These are phyloP conservation scores for Hylia prasina DNA, from an alignment of 2,113 vertebrate species.

Conservation along the genomic window DNA sequence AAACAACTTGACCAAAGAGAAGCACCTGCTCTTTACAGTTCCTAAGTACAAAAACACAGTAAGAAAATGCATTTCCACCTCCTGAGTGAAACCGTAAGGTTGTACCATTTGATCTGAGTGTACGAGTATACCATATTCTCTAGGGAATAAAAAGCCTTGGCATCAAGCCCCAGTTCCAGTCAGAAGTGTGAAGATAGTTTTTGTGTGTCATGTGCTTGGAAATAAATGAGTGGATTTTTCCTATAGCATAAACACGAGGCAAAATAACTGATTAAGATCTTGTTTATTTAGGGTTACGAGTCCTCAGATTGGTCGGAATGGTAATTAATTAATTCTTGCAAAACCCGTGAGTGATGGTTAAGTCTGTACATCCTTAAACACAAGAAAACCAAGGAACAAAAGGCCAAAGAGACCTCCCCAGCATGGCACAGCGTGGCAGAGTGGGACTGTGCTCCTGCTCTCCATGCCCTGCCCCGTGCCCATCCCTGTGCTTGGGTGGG, in stretches of 20 bases:
- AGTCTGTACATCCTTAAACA: neutral
- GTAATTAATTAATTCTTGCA: conserved; percentile 24
- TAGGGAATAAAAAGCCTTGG: conserved; percentile 18
- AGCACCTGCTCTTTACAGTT: neutral
- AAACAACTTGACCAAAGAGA: neutral
- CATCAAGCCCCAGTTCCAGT: conserved; percentile 27
- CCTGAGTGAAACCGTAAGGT: neutral
- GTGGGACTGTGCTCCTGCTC: fast-evolving
- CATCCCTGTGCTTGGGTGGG: neutral
- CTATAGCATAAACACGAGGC: neutral
- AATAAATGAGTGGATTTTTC: conserved; percentile 38
- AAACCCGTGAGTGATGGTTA: neutral
- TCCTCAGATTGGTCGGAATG: neutral
- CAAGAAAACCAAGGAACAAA: neutral
- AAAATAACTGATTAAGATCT: conserved; percentile 4
- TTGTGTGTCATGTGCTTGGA: neutral
- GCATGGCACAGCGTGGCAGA: neutral
- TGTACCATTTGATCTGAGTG: neutral
- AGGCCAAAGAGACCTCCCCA: neutral
- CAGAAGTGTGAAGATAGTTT: conserved; percentile 53
- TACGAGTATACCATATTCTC: conserved; percentile 16
- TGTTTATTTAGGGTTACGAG: neutral
- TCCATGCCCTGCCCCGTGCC: neutral
- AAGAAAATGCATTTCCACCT: neutral
- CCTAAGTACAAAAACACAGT: neutral